These are phyloP conservation scores for Fulica atra DNA, from an alignment of 2,113 vertebrate species.

Conservation along the genomic window DNA sequence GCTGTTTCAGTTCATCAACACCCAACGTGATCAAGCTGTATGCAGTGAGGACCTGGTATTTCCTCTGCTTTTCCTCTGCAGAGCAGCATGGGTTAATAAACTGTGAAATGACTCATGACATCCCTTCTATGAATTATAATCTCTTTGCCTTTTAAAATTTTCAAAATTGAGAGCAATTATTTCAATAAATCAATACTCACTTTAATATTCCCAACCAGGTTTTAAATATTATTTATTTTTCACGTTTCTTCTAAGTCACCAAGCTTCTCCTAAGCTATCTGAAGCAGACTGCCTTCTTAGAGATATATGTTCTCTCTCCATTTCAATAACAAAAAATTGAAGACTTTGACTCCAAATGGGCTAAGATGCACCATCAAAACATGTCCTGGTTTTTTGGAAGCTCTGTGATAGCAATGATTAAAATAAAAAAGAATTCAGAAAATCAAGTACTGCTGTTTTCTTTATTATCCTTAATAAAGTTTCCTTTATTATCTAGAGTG, in stretches of 20 bases:
- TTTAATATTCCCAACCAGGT: neutral
- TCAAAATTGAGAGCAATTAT: neutral
- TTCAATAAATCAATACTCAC: neutral
- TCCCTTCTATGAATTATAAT: neutral
- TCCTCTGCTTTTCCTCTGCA: neutral
- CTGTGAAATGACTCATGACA: neutral
- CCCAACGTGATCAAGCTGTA: neutral
- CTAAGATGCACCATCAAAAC: neutral
- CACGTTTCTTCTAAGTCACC: neutral
- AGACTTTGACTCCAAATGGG: conserved; percentile 31
- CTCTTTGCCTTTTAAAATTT: neutral
- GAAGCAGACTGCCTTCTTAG: conserved; percentile 49
- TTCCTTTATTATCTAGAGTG: neutral
- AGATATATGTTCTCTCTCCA: conserved; percentile 62
- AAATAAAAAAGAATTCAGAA: neutral
- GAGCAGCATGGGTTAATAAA: neutral
- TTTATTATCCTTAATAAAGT: neutral
- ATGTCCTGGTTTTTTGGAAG: neutral
- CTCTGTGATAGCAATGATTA: neutral
- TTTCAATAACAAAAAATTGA: neutral
- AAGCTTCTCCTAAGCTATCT: conserved; percentile 43
- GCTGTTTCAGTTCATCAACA: conserved; percentile 41
- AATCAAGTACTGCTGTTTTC: neutral
- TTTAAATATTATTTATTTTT: neutral
- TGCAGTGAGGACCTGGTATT: neutral